phyloP scores from a whole-genome alignment of 2,797 vertebrate species.

The Myiothlypis chrysogaster region DNA sequence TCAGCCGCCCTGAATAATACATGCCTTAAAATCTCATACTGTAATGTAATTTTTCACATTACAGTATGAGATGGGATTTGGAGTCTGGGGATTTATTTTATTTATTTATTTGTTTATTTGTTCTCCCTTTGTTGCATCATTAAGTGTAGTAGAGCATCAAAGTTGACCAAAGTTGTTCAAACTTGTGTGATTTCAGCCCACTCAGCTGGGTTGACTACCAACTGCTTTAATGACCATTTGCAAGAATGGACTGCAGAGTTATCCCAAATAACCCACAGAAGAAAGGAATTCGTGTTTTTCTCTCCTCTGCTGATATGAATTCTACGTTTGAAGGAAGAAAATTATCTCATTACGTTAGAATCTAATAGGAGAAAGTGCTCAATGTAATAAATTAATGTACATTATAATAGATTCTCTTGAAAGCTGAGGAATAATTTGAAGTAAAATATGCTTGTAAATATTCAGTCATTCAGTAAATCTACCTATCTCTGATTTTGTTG shows the following conservation, averaged over 20 bases:
- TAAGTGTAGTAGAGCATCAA: not conserved
- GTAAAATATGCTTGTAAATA: not conserved
- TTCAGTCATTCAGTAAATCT: not conserved
- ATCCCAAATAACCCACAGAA: not conserved
- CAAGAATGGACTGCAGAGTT: not conserved
- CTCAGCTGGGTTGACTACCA: not conserved
- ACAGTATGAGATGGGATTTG: not conserved
- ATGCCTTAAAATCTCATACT: slow-evolving; percentile 57
- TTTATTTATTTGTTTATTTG: not conserved
- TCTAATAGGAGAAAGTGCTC: not conserved
- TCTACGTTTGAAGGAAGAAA: not conserved
- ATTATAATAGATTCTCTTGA: not conserved
- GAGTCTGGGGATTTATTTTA: not conserved
- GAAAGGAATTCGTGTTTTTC: not conserved
- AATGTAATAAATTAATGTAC: not conserved
- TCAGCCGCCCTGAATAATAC: slow-evolving; percentile 51
- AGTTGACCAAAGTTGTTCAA: not conserved
- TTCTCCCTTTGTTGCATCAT: not conserved
- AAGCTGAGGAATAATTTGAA: not conserved
- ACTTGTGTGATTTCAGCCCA: not conserved
- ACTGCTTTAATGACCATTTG: not conserved
- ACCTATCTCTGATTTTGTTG: not conserved
- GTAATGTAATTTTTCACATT: not conserved
- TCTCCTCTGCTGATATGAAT: not conserved
- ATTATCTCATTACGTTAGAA: not conserved